Percentiles rank a stretch among this genome's conserved stretches.
Conservation (phyloP, 2,797 vertebrate species). For the Acropternis orthonyx region DNA sequence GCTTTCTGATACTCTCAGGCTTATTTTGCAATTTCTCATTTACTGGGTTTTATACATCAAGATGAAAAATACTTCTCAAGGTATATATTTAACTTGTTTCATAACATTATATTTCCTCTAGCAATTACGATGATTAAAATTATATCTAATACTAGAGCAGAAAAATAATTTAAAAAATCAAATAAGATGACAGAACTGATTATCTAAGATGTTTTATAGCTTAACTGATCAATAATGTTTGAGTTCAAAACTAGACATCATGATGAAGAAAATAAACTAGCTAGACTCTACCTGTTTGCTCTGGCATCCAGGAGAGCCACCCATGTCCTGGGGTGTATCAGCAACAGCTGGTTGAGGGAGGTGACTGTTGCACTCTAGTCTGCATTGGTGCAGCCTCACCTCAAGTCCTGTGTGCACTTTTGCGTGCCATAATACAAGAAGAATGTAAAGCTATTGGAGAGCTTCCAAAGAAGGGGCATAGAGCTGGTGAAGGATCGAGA, state of each 20-base stretch:
- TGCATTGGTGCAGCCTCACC: not conserved
- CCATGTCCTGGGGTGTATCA: not conserved
- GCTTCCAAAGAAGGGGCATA: not conserved
- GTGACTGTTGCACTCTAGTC: not conserved
- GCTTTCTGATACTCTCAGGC: not conserved
- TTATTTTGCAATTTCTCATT: not conserved
- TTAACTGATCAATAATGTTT: not conserved
- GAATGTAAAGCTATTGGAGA: not conserved
- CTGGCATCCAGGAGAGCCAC: rapidly evolving
- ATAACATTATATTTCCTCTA: not conserved
- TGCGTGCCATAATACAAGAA: not conserved
- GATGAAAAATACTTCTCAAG: not conserved
- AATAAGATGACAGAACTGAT: not conserved
- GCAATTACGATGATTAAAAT: not conserved
- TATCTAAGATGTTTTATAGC: not conserved
- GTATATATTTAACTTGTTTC: not conserved
- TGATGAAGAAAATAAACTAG: not conserved
- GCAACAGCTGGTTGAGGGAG: not conserved
- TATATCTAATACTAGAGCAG: not conserved
- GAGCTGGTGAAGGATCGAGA: not conserved
- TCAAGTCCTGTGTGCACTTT: not conserved
- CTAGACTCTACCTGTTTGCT: too few relatives aligned
- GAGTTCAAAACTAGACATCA: not conserved
- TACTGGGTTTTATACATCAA: not conserved
- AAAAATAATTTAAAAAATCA: not conserved